These are phyloP conservation scores for Sebastiscus albofasciatus DNA, from an alignment of 2,797 vertebrate species.

Conservation along the genomic window DNA sequence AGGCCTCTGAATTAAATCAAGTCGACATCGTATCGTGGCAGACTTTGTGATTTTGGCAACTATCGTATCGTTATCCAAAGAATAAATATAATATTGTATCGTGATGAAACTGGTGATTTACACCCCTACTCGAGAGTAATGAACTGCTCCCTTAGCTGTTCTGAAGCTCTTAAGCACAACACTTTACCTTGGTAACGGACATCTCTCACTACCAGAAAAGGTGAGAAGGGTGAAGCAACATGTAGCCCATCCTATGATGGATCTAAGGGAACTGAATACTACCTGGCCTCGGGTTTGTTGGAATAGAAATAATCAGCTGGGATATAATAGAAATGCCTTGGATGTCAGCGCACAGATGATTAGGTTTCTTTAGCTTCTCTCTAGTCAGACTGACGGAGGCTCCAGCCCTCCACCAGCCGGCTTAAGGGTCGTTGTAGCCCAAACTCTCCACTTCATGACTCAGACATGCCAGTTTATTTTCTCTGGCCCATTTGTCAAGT, in stretches of 20 bases:
- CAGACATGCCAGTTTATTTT: conserved; percentile 70
- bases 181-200: conserved; percentile 32
- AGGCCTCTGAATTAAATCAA: too few relatives aligned
- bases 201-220: conserved; percentile 28
- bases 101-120: too few relatives aligned
- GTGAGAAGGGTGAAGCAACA: conserved; percentile 4
- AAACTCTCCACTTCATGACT: conserved; percentile 54
- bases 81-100: too few relatives aligned
- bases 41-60: too few relatives aligned
- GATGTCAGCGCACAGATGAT: conserved; percentile 48
- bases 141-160: neutral
- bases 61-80: too few relatives aligned
- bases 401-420: conserved; percentile 44
- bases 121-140: neutral
- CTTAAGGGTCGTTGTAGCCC: conserved; percentile 31
- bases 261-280: conserved; percentile 50
- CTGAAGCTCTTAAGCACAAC: conserved; percentile 20
- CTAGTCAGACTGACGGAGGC: conserved; percentile 22
- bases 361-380: conserved; percentile 46
- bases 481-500: conserved; percentile 74
- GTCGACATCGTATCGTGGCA: too few relatives aligned
- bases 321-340: conserved; percentile 58
- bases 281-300: conserved; percentile 48
- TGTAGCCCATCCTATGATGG: conserved; percentile 19
- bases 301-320: conserved; percentile 57